A percentile compares a stretch with the other conserved stretches of the same genome.
phyloP scores from a whole-genome alignment of 2,797 vertebrate species.

The Esox lucius region DNA sequence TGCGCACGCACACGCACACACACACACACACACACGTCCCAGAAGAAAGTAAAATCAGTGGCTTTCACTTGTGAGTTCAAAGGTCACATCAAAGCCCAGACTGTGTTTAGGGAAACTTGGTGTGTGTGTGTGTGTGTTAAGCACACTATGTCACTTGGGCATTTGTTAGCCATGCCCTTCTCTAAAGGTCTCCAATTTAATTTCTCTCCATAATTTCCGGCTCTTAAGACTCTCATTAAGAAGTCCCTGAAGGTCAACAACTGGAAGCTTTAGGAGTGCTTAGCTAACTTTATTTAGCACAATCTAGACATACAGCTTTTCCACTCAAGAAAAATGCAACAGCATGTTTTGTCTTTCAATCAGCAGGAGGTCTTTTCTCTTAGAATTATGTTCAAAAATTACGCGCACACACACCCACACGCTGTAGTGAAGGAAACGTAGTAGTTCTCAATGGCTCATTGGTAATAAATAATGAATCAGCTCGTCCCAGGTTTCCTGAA shows the following conservation, averaged over 20 bases:
- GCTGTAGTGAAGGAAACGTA: background rate
- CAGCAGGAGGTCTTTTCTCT: background rate
- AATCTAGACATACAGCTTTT: background rate
- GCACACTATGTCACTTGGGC: constrained; percentile 10
- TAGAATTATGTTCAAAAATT: background rate
- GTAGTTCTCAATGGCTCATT: constrained; percentile 1
- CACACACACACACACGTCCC: background rate
- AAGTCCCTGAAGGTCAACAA: constrained; percentile 34
- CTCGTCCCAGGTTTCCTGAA: background rate
- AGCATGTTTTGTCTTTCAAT: background rate
- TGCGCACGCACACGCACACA: constrained; percentile 1
- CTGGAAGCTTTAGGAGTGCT: constrained; percentile 37
- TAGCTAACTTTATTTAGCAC: constrained; percentile 5
- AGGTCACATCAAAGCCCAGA: constrained; percentile 44
- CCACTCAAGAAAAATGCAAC: background rate
- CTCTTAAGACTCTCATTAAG: constrained; percentile 47
- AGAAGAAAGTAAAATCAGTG: constrained; percentile 42
- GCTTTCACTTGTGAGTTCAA: constrained; percentile 51
- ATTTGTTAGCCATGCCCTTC: constrained; percentile 17
- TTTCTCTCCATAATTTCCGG: constrained; percentile 43
- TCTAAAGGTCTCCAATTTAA: constrained; percentile 43
- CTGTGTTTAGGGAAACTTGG: constrained; percentile 32
- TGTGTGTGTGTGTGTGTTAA: constrained; percentile 4
- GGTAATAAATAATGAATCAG: background rate
- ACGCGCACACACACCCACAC: too few relatives aligned